Evolutionary conservation across 2,888 invertebrate species (phyloP).

Genomic region (Endotricha flammealis): DNA sequence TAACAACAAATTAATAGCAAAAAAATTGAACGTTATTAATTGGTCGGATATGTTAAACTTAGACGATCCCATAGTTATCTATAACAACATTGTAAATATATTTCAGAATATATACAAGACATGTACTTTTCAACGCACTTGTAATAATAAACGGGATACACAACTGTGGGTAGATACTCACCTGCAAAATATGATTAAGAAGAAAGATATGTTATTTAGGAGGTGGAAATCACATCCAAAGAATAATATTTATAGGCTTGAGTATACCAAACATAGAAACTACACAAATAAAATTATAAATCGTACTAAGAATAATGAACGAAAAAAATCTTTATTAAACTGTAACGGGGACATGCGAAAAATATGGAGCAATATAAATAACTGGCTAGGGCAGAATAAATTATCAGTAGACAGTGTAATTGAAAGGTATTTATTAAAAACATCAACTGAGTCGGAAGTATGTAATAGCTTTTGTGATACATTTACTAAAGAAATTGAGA

Average conservation of each 20-base stretch:
- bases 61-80: background rate
- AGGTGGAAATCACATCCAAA: slow-evolving; percentile 1
- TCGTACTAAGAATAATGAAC: slow-evolving; percentile 1
- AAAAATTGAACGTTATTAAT: background rate
- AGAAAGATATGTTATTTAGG: slow-evolving; percentile 3
- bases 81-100: background rate
- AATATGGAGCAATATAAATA: slow-evolving; percentile 12
- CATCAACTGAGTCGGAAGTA: slow-evolving; percentile 3
- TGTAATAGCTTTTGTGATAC: too few species aligned
- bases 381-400: slow-evolving; percentile 12
- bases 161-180: slow-evolving; percentile 2
- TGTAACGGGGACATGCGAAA: slow-evolving; percentile 13
- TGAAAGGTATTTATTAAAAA: slow-evolving; percentile 9
- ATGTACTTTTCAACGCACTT: slow-evolving; percentile 4
- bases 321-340: background rate
- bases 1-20: slow-evolving; percentile 2
- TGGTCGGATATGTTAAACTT: slow-evolving; percentile 1
- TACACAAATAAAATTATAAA: too few species aligned
- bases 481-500: slow-evolving; percentile 11
- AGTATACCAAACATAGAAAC: slow-evolving; percentile 4
- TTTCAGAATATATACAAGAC: slow-evolving; percentile 1
- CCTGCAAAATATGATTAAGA: background rate
- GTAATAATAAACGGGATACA: background rate
- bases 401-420: slow-evolving; percentile 11
- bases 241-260: slow-evolving; percentile 3